phyloP scores from a whole-genome alignment of 2,797 vertebrate genomes.

The Intellagama lesueurii region DNA sequence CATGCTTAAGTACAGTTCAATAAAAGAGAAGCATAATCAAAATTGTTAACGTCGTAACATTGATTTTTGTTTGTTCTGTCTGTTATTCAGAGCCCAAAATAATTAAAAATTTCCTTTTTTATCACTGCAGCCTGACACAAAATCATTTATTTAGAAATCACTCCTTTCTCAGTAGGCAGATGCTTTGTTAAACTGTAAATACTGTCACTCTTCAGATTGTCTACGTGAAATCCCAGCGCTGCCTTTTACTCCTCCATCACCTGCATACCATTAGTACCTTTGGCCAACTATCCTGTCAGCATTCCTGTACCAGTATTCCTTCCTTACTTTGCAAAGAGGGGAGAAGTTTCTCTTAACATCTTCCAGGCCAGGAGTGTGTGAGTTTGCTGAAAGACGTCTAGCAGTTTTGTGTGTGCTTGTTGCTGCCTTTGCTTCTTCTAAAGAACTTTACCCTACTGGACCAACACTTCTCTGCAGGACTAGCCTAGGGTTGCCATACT shows the following conservation, averaged over 20 bases:
- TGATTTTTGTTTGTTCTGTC: constrained; percentile 71
- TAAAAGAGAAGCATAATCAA: constrained; percentile 68
- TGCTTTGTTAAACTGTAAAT: constrained; percentile 39
- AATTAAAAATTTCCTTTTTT: constrained; percentile 73
- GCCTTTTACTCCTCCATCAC: neutral
- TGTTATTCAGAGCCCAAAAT: constrained; percentile 64
- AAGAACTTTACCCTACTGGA: no score
- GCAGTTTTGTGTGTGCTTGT: no score
- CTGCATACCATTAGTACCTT: no score
- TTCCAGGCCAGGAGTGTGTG: no score
- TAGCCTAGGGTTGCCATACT: no score
- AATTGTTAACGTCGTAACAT: constrained; percentile 70
- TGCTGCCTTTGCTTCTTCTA: no score
- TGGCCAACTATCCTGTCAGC: no score
- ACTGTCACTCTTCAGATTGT: constrained; percentile 48
- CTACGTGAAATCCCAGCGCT: constrained; percentile 37
- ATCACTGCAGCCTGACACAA: constrained; percentile 67
- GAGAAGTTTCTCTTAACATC: no score
- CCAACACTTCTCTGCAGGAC: no score
- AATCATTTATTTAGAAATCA: constrained; percentile 69
- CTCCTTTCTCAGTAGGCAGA: constrained; percentile 43
- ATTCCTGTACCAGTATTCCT: no score
- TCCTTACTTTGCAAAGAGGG: no score
- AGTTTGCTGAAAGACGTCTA: no score
- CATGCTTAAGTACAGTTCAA: constrained; percentile 65